Evolutionary conservation across 1,140 invertebrate genomes (phyloP), one percentile per base, ranked within the genome.

Genomic region (Orius insidiosus): DNA sequence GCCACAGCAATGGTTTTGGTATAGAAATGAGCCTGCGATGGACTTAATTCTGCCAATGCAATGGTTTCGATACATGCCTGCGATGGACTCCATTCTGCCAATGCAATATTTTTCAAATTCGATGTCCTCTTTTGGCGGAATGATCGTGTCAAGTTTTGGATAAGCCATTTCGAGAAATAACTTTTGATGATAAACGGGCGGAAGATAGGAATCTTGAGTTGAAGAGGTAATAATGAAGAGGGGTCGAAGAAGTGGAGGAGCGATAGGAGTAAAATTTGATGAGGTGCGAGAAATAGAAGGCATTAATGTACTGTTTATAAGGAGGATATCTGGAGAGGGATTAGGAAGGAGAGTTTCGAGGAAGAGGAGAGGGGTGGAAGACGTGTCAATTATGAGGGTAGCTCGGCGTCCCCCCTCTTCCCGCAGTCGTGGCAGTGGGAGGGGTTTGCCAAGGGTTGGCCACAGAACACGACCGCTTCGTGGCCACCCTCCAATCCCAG

Each of bases 381-480:
- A 41, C 37, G 48, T 39, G 48, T 47, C 52, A 50, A 50, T 50
- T 49, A 52, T 47, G 39, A 43, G 46, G 47, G 49, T 43, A 47
- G 35, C 13, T 8, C 24, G 41, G 41, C 18, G 24, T 46, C 11
- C 45, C 43, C n/a, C 31, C 43, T 35, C 18, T 19, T 14, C 32
- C 45, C 13, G 13, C 14, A 7, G 39, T 40, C 39, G 16, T 24
- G 49, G 37, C 13, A 30, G 42, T 47, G 48, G 16, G 48, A 48
- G 18, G 41, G 48, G 48, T 49, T 53, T 53, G 52, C 54, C 54
- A 45, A 45, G 54, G 55, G 56, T 56, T 53, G 52, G 54, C 55
- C 57, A 44, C 57, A 57, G 55, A 54, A 58, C 57, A 55, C 54
- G 53, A 51, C 50, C 49, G 55, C 50, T 43, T 43, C 40, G 52